Conservation (phyloP, 2,113 vertebrate genomes). For the Heptranchias perlo region DNA sequence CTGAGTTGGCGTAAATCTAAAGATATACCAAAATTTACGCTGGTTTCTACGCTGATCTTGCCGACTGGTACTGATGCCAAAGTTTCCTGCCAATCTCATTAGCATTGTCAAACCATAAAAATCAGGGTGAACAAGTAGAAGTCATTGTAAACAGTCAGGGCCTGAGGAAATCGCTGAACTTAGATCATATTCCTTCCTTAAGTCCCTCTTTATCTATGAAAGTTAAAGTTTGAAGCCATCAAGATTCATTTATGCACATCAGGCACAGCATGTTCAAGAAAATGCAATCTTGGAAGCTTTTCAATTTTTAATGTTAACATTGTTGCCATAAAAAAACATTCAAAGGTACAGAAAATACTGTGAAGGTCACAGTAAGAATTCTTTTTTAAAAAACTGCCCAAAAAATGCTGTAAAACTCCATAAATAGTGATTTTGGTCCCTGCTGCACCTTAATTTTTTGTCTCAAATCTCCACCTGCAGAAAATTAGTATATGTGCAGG, state of each 20-base stretch:
- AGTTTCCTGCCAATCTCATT: not conserved
- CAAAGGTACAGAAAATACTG: not conserved
- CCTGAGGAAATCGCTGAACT: not conserved
- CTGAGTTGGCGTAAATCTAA: too few species aligned
- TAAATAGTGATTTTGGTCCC: too few species aligned
- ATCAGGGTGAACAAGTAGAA: not conserved
- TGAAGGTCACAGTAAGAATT: not conserved
- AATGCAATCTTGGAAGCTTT: not conserved
- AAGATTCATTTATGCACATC: not conserved
- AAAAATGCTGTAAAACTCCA: not conserved
- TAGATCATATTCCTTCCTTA: not conserved
- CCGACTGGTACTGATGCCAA: not conserved
- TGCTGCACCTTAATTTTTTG: too few species aligned
- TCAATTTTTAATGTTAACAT: not conserved
- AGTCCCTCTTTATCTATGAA: not conserved
- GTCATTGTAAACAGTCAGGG: not conserved
- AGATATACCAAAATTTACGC: too few species aligned
- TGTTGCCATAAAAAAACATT: not conserved
- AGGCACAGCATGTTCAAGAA: not conserved
- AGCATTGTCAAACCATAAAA: too few species aligned
- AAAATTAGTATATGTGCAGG: too few species aligned
- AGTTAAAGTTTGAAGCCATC: not conserved
- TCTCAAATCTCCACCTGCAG: too few species aligned
- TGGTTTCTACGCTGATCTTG: too few species aligned
- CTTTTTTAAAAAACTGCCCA: not conserved